A percentile compares a stretch with the other conserved stretches of the same genome.
Evolutionary conservation across 2,888 invertebrate species (phyloP).

Genomic region (Drosophila putrida): DNA sequence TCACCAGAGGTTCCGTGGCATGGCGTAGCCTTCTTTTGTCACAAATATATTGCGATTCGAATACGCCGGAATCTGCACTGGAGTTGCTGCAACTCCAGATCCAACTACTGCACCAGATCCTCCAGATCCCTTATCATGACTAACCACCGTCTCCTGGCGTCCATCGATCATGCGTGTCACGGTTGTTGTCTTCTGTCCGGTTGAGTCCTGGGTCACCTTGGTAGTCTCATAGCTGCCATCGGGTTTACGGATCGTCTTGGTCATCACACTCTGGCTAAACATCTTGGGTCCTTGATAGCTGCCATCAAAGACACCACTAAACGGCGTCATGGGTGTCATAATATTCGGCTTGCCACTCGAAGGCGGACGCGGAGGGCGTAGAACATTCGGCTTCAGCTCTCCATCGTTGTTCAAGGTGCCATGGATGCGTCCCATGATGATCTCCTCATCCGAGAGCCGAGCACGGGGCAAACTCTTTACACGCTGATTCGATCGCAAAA

Average conservation of each 20-base stretch:
- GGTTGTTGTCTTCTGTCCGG: conserved; percentile 88
- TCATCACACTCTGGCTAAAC: conserved; percentile 87
- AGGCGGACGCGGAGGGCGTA: conserved; percentile 68
- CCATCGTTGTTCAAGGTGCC: conserved; percentile 83
- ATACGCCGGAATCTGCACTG: conserved; percentile 29
- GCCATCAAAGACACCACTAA: conserved; percentile 84
- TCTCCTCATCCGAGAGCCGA: conserved; percentile 83
- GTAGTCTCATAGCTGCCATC: conserved; percentile 88
- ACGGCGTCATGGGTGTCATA: conserved; percentile 80
- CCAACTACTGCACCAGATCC: conserved; percentile 4
- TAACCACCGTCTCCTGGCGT: conserved; percentile 82
- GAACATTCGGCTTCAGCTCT: conserved; percentile 46
- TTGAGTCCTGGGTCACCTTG: conserved; percentile 86
- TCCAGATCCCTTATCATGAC: conserved; percentile 57
- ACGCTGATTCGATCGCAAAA: conserved; percentile 81
- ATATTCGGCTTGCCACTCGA: conserved; percentile 76
- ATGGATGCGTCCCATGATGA: conserved; percentile 84
- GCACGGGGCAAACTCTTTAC: conserved; percentile 37
- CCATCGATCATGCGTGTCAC: conserved; percentile 85
- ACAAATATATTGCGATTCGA: conserved; percentile 84
- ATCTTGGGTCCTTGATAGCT: conserved; percentile 84
- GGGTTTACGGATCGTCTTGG: conserved; percentile 86
- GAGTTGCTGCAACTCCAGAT: conserved; percentile 9
- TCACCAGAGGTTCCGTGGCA: conserved; percentile 86
- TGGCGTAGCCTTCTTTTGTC: conserved; percentile 85